Percentiles rank a stretch among this genome's conserved stretches.
phyloP scores from a whole-genome alignment of 2,888 invertebrate species.

The Ophioninae sp. region DNA sequence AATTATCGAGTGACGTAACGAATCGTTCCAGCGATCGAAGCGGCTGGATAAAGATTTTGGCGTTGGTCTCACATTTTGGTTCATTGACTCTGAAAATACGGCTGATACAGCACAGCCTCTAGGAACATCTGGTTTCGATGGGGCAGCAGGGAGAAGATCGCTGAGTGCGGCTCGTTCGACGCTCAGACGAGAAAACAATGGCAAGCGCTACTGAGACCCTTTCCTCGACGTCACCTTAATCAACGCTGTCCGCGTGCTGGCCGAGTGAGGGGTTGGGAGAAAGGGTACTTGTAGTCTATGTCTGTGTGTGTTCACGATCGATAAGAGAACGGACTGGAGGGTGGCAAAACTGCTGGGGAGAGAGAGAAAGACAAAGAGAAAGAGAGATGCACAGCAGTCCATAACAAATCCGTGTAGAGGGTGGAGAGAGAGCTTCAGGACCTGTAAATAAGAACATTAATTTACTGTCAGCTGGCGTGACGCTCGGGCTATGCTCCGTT shows the following conservation, averaged over 20 bases:
- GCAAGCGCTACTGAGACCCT: slow-evolving; percentile 47
- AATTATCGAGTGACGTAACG: background rate
- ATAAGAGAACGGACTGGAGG: slow-evolving; percentile 59
- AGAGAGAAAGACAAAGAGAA: slow-evolving; percentile 31
- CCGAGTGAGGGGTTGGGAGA: slow-evolving; percentile 16
- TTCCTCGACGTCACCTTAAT: slow-evolving; percentile 38
- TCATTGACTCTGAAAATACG: slow-evolving; percentile 40
- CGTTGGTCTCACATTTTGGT: slow-evolving; percentile 14
- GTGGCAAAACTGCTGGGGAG: slow-evolving; percentile 47
- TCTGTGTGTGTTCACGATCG: slow-evolving; percentile 57
- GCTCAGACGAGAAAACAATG: slow-evolving; percentile 51
- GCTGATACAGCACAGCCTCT: slow-evolving; percentile 27
- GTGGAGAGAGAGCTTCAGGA: slow-evolving; percentile 43
- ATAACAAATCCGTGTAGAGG: slow-evolving; percentile 56
- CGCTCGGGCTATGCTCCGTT: slow-evolving; percentile 52
- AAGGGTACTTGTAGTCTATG: slow-evolving; percentile 31
- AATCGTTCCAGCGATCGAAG: background rate
- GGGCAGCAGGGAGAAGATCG: slow-evolving; percentile 30
- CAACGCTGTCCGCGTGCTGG: slow-evolving; percentile 46
- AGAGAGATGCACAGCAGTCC: slow-evolving; percentile 35
- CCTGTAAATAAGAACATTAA: slow-evolving; percentile 67
- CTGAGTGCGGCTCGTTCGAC: slow-evolving; percentile 18
- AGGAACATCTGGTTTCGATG: slow-evolving; percentile 55
- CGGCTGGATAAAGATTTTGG: background rate
- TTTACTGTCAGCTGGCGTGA: slow-evolving; percentile 70